Conservation (phyloP, 1,140 invertebrate species). For the Hylyphantes graminicola region DNA sequence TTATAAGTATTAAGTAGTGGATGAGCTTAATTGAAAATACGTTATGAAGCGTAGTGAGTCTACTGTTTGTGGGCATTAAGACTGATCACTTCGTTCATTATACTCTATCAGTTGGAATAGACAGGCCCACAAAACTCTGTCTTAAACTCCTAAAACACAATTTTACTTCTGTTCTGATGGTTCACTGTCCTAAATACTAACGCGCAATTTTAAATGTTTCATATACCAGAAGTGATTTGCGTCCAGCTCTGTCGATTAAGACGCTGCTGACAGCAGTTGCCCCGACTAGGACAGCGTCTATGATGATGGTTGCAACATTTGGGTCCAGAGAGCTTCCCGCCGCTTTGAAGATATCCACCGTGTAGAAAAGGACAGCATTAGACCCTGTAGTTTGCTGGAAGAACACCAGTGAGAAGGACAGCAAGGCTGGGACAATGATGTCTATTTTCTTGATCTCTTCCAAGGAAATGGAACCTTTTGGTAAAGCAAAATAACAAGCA, state of each 20-base stretch:
- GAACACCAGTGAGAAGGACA: conserved; percentile 88
- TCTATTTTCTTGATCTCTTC: conserved; percentile 40
- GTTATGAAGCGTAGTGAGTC: too few species aligned
- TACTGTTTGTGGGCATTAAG: too few species aligned
- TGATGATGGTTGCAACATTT: conserved; percentile 79
- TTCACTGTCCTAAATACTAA: too few species aligned
- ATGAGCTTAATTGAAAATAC: too few species aligned
- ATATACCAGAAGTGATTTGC: conserved; percentile 79
- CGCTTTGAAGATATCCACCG: conserved; percentile 82
- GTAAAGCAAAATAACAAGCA: too few species aligned
- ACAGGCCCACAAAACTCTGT: too few species aligned
- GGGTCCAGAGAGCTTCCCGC: conserved; percentile 75
- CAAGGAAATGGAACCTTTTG: conserved; percentile 18
- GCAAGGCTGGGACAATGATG: conserved; percentile 66
- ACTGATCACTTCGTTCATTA: too few species aligned
- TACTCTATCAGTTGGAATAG: too few species aligned
- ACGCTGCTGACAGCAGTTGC: conserved; percentile 86
- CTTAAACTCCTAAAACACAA: too few species aligned
- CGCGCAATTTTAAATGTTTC: too few species aligned
- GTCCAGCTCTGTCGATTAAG: conserved; percentile 84
- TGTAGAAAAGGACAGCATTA: conserved; percentile 94
- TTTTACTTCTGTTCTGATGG: too few species aligned
- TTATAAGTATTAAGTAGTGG: too few species aligned
- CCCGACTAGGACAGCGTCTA: conserved; percentile 89
- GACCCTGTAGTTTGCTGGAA: conserved; percentile 94